Evolutionary conservation across 2,113 vertebrate genomes (phyloP), one percentile per base, ranked within the genome.

Genomic region (Martes martes): DNA sequence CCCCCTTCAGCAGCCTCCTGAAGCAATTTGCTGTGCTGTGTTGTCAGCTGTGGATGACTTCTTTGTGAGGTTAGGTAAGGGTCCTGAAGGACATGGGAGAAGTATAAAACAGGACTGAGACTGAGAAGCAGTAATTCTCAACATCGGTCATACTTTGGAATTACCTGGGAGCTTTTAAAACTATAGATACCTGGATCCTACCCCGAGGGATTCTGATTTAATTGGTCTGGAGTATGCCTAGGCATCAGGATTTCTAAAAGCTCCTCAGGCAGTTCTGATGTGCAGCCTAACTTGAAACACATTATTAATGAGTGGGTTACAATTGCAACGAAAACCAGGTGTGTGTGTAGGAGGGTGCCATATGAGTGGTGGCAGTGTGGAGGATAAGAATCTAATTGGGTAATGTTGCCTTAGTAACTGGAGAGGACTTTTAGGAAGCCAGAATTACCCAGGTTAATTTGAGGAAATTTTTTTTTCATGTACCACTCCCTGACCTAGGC

Each of bases 381-480:
- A 93, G 52, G 24, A 55, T 82, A 93, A 95, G 94, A 96, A 50
- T 89, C 57, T 78, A 93, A 95, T 88, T 94, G 92, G 59, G 45
- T 93, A 76, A 50, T 73, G 95, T 94, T 97, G 50, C 93, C 96
- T 95, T 97, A 95, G 97, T 96, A 96, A 98, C 83, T 87, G 61
- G 39, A 94, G 73, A 92, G 92, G 83, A 71, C 59, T 94, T 95
- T 96, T 19, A 71, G 90, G 50, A 92, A 96, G 59, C 55, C 42
- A 91, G 61, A 96, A 91, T 96, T 78, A 91, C 24, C 57, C 57
- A 89, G 84, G 52, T 89, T 95, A 85, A 96, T 76, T 67, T 96
- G 71, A 73, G 47, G 65, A 90, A 59, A 52, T 61, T 19, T 94
- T 94, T 95, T 79, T 73, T 94, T 92, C 2, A 39, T 88, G 74